These are phyloP conservation scores for Hemistola chrysoprasaria DNA, from an alignment of 2,888 invertebrate genomes.

Conservation along the genomic window DNA sequence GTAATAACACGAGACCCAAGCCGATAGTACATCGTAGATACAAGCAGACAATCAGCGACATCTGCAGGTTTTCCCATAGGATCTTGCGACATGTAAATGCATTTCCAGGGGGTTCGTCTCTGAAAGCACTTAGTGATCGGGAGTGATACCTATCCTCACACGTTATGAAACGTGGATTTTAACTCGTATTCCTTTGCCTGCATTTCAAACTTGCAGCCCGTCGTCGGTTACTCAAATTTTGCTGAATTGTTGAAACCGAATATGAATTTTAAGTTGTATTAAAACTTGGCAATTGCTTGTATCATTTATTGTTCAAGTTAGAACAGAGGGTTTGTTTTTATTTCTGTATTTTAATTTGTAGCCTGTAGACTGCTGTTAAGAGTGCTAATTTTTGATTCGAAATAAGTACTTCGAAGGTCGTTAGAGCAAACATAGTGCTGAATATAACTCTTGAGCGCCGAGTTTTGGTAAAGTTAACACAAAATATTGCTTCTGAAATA, in stretches of 20 bases:
- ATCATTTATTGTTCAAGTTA: too few species aligned
- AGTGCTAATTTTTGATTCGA: too few species aligned
- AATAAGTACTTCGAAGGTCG: too few species aligned
- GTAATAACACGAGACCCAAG: slow-evolving; percentile 46
- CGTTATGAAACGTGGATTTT: slow-evolving; percentile 19
- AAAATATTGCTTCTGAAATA: too few species aligned
- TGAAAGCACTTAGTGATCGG: slow-evolving; percentile 63
- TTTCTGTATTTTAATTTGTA: too few species aligned
- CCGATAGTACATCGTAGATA: slow-evolving; percentile 44
- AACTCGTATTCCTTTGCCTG: slow-evolving; percentile 13
- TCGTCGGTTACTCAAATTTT: not conserved
- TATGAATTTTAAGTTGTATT: too few species aligned
- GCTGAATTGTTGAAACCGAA: not conserved
- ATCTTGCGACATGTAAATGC: slow-evolving; percentile 77
- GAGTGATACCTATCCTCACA: slow-evolving; percentile 20
- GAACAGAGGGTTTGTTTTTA: too few species aligned
- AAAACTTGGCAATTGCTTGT: too few species aligned
- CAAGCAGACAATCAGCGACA: slow-evolving; percentile 64
- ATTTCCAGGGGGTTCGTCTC: slow-evolving; percentile 66
- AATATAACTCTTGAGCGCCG: too few species aligned
- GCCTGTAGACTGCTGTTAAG: too few species aligned
- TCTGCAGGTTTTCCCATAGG: slow-evolving; percentile 69
- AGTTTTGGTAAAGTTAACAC: too few species aligned
- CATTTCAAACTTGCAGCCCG: slow-evolving; percentile 13
- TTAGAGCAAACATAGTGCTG: too few species aligned